Percentiles rank a stretch among this genome's conserved stretches.
phyloP scores from a whole-genome alignment of 2,797 vertebrate genomes.

The Myiothlypis coronata region DNA sequence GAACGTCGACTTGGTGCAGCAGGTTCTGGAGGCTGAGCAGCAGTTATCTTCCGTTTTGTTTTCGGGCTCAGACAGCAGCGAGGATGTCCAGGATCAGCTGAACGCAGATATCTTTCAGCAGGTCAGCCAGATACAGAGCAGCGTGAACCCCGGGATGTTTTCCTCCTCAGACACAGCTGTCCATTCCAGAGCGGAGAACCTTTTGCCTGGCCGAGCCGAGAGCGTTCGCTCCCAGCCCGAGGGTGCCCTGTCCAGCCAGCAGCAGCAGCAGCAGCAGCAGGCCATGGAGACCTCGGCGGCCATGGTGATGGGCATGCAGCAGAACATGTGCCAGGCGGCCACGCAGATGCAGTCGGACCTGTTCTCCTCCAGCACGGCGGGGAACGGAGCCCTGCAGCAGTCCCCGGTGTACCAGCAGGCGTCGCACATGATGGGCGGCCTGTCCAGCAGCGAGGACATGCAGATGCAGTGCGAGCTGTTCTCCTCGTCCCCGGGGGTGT shows the following conservation, averaged over 20 bases:
- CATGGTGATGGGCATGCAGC: conserved; percentile 84
- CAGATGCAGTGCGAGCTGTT: conserved; percentile 92
- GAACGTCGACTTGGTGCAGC: conserved; percentile 84
- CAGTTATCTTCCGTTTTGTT: conserved; percentile 91
- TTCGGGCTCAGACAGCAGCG: conserved; percentile 83
- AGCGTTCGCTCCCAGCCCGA: conserved; percentile 78
- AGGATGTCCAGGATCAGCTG: conserved; percentile 91
- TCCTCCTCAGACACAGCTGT: conserved; percentile 73
- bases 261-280: conserved; percentile 76
- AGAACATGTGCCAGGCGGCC: conserved; percentile 79
- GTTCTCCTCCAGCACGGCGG: conserved; percentile 84
- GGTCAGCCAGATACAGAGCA: conserved; percentile 78
- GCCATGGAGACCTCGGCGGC: conserved; percentile 79
- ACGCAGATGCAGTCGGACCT: conserved; percentile 86
- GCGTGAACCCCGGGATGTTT: conserved; percentile 73
- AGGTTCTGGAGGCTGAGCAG: conserved; percentile 85
- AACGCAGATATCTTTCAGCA: conserved; percentile 88
- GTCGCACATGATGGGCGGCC: conserved; percentile 74
- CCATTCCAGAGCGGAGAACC: conserved; percentile 73
- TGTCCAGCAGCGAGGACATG: conserved; percentile 75
- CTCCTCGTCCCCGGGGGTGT: conserved; percentile 74
- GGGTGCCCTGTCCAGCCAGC: conserved; percentile 72
- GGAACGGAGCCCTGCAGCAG: conserved; percentile 76
- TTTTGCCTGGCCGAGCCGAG: conserved; percentile 75
- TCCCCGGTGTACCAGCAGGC: conserved; percentile 78